Conservation (phyloP, 2,113 vertebrate genomes). For the Cyphomyrus plagiostoma region DNA sequence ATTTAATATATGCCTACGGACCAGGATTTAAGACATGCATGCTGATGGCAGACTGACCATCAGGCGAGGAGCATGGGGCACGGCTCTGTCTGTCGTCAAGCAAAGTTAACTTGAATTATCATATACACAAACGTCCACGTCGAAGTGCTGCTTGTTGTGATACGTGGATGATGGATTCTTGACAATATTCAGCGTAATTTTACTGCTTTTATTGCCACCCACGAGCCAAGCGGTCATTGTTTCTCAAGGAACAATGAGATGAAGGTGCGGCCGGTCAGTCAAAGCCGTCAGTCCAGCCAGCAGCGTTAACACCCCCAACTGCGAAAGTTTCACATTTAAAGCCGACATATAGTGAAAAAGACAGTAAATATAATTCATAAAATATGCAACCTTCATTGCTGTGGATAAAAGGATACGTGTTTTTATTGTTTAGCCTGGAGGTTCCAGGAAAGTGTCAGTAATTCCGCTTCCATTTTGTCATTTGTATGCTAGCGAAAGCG, state of each 20-base stretch:
- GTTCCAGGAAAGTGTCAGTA: background rate
- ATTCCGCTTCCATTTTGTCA: background rate
- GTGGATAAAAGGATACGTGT: background rate
- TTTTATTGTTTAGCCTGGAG: background rate
- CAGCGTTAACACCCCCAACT: background rate
- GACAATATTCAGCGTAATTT: background rate
- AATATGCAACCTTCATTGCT: background rate
- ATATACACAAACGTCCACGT: background rate
- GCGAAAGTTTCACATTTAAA: slow-evolving; percentile 4
- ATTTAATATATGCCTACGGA: background rate
- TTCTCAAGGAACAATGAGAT: background rate
- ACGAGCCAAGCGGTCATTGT: background rate
- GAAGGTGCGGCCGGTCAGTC: background rate
- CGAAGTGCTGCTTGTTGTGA: background rate
- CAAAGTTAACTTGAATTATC: background rate
- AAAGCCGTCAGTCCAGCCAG: background rate
- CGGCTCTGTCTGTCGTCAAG: background rate
- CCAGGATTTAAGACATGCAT: background rate
- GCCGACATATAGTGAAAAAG: background rate
- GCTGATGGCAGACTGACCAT: background rate
- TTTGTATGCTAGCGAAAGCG: background rate
- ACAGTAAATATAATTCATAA: background rate
- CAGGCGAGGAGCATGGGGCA: background rate
- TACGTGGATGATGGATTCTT: background rate
- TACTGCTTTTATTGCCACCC: background rate